phyloP scores from a whole-genome alignment of 1,140 invertebrate genomes.

The Trachymyrmex septentrionalis region DNA sequence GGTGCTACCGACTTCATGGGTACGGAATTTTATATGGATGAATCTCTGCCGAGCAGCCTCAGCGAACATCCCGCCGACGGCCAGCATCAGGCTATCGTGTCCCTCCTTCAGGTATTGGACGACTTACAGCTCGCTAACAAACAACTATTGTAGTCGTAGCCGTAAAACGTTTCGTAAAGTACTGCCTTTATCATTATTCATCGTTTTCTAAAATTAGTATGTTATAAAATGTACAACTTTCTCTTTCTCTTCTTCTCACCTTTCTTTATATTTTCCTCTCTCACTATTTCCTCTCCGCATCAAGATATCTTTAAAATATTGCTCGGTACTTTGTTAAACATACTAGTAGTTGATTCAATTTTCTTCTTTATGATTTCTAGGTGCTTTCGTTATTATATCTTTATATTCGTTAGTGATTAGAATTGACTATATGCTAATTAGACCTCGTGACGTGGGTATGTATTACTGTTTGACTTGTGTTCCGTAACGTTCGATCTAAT shows the following conservation, averaged over 20 bases:
- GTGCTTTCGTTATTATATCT: conserved; percentile 68
- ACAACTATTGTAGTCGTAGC: conserved; percentile 80
- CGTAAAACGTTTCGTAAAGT: conserved; percentile 80
- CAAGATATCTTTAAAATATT: conserved; percentile 8
- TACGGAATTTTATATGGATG: conserved; percentile 95
- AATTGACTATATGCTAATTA: conserved; percentile 54
- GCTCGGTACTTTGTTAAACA: conserved; percentile 8
- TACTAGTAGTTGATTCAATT: conserved; percentile 26
- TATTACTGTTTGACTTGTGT: conserved; percentile 51
- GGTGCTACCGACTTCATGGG: conserved; percentile 89
- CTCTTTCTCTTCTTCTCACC: conserved; percentile 19
- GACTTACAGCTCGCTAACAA: conserved; percentile 83
- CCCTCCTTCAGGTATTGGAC: conserved; percentile 88
- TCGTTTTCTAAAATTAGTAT: not conserved
- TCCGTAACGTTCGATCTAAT: conserved; percentile 6
- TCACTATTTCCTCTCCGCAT: not conserved
- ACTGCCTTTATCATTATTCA: conserved; percentile 48
- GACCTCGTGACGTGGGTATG: conserved; percentile 55
- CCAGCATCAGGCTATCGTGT: conserved; percentile 89
- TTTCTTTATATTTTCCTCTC: not conserved
- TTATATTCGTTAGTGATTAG: conserved; percentile 62
- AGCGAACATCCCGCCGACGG: conserved; percentile 88
- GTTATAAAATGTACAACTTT: not conserved
- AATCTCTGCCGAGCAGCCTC: conserved; percentile 91
- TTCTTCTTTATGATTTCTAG: conserved; percentile 67